Evolutionary conservation across 2,797 vertebrate genomes (phyloP).

Genomic region (Echiichthys vipera): DNA sequence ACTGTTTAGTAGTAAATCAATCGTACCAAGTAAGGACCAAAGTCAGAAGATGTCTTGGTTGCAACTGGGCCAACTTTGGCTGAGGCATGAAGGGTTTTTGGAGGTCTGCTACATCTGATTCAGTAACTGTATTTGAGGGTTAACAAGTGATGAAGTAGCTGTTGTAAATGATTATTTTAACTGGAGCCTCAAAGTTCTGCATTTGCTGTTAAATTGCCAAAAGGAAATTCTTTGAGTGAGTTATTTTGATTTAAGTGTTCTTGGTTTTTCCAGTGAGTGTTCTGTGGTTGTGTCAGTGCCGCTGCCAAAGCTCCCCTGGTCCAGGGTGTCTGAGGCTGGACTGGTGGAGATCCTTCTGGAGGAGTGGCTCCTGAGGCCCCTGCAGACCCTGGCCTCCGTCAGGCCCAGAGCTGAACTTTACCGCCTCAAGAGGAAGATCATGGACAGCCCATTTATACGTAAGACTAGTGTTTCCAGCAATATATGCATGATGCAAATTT

Average conservation of each 20-base stretch:
- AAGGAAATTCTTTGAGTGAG: neutral
- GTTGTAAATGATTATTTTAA: neutral
- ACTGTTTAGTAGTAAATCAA: neutral
- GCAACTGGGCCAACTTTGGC: neutral
- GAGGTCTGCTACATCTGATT: too few species aligned
- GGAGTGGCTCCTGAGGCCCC: slow-evolving; percentile 86
- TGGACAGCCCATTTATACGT: slow-evolving; percentile 89
- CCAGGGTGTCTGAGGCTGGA: slow-evolving; percentile 69
- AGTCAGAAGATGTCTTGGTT: neutral
- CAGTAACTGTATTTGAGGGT: too few species aligned
- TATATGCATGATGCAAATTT: too few species aligned
- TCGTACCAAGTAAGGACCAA: neutral
- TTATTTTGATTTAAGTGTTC: neutral
- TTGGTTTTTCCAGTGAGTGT: slow-evolving; percentile 78
- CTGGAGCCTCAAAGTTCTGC: neutral
- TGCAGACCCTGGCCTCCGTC: slow-evolving; percentile 73
- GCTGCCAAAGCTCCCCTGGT: slow-evolving; percentile 63
- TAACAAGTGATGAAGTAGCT: too few species aligned
- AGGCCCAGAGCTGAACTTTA: slow-evolving; percentile 85
- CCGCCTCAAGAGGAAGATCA: slow-evolving; percentile 82
- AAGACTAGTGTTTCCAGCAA: slow-evolving; percentile 27
- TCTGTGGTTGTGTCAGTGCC: slow-evolving; percentile 78
- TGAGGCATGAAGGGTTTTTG: neutral
- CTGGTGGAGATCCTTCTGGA: slow-evolving; percentile 85
- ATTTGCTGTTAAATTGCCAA: neutral